Evolutionary conservation across 2,888 invertebrate species (phyloP).

Genomic region (Netelia inedita): DNA sequence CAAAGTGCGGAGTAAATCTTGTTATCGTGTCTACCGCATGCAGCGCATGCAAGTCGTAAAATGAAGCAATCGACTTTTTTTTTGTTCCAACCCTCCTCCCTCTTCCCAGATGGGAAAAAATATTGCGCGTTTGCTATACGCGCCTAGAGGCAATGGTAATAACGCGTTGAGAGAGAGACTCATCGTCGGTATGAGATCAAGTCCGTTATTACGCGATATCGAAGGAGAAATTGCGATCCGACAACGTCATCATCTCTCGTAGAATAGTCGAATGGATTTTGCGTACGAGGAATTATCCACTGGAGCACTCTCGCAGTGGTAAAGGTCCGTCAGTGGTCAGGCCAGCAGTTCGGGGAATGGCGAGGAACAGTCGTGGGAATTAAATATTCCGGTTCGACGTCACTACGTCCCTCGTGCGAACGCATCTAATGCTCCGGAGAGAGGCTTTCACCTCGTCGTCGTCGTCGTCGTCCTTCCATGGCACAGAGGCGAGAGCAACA

Average conservation of each 20-base stretch:
- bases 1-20: not conserved
- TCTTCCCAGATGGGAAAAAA: too few species aligned
- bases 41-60: not conserved
- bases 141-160: too few species aligned
- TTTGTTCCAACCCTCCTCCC: too few species aligned
- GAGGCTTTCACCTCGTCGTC: constrained; percentile 33
- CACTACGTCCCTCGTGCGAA: constrained; percentile 25
- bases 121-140: too few species aligned
- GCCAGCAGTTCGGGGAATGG: not conserved
- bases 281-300: constrained; percentile 10
- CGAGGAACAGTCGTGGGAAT: constrained; percentile 8
- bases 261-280: not conserved
- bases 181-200: too few species aligned
- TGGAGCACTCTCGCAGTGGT: constrained; percentile 17
- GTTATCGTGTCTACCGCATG: not conserved
- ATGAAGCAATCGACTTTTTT: not conserved
- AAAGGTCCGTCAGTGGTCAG: constrained; percentile 30
- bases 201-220: too few species aligned
- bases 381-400: constrained; percentile 29
- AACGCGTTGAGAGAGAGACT: too few species aligned
- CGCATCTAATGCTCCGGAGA: constrained; percentile 23
- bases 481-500: constrained; percentile 40
- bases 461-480: constrained; percentile 1
- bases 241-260: too few species aligned
- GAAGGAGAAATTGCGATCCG: too few species aligned